Conservation (phyloP, 2,797 vertebrate species). For the Sebastes itinus region DNA sequence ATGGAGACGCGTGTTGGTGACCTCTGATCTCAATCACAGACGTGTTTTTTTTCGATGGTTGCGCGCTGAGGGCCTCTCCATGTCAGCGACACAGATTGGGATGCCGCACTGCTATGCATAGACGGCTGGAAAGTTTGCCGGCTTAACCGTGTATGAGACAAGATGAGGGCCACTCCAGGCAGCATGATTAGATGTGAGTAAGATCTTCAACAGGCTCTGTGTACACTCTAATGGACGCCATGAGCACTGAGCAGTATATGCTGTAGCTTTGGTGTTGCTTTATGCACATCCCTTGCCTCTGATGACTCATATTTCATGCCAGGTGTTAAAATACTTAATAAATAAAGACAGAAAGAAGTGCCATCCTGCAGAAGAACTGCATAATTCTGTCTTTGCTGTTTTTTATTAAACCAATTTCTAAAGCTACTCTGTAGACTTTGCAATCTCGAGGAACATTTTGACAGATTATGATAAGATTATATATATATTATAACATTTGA, state of each 20-base stretch:
- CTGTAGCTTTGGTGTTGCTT: constrained; percentile 25
- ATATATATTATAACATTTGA: background rate
- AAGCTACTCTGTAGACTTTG: background rate
- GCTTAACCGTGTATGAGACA: constrained; percentile 63
- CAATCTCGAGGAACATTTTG: background rate
- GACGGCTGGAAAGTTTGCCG: constrained; percentile 38
- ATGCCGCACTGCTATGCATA: constrained; percentile 28
- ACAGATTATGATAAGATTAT: background rate
- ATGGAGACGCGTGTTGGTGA: constrained; percentile 62
- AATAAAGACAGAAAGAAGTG: constrained; percentile 1
- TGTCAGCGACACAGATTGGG: constrained; percentile 63
- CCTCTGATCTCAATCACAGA: constrained; percentile 82
- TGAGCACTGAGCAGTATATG: constrained; percentile 20
- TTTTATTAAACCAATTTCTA: background rate
- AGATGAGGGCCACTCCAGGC: constrained; percentile 69
- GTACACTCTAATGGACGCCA: constrained; percentile 49
- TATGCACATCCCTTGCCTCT: constrained; percentile 4
- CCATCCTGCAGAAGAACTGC: background rate
- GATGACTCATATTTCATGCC: constrained; percentile 25
- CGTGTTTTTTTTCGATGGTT: constrained; percentile 50
- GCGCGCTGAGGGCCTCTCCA: constrained; percentile 59
- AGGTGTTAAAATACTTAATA: constrained; percentile 19
- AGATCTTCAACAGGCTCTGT: constrained; percentile 45
- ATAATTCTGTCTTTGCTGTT: background rate
- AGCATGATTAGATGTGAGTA: constrained; percentile 72